Evolutionary conservation across 1,140 invertebrate genomes (phyloP).

Genomic region (Drosophila tani): DNA sequence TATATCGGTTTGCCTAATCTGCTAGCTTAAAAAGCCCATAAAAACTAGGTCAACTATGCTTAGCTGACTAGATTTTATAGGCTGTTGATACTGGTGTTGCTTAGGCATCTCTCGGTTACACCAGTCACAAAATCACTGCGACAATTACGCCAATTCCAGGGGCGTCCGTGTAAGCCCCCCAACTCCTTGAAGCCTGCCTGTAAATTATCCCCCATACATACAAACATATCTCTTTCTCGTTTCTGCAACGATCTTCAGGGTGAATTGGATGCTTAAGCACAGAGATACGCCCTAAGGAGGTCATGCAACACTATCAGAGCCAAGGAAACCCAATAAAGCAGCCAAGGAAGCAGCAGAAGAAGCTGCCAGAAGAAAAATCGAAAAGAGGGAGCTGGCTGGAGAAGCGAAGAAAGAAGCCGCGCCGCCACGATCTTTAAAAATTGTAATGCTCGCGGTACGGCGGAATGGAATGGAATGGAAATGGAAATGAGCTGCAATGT

Average conservation of each 20-base stretch:
- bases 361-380: conserved; percentile 24
- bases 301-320: conserved; percentile 59
- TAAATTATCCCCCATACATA: background rate
- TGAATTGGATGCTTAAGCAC: conserved; percentile 61
- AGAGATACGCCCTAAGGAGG: conserved; percentile 79
- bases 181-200: background rate
- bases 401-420: conserved; percentile 33
- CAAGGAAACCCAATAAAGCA: conserved; percentile 21
- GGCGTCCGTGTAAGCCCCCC: conserved; percentile 1
- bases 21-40: no score
- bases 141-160: conserved; percentile 15
- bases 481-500: conserved; percentile 37
- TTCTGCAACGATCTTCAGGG: conserved; percentile 32
- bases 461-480: conserved; percentile 36
- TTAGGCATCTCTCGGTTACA: no score
- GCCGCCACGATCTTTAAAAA: conserved; percentile 47
- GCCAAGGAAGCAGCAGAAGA: conserved; percentile 14
- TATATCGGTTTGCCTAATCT: no score
- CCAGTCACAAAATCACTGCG: background rate
- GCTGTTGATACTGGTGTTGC: no score
- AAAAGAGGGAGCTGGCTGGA: conserved; percentile 9
- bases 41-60: no score
- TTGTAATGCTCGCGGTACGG: conserved; percentile 36
- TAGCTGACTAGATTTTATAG: no score
- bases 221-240: background rate